Evolutionary conservation across 2,113 vertebrate species (phyloP), one percentile per base, ranked within the genome.

Genomic region (Panurus biarmicus): DNA sequence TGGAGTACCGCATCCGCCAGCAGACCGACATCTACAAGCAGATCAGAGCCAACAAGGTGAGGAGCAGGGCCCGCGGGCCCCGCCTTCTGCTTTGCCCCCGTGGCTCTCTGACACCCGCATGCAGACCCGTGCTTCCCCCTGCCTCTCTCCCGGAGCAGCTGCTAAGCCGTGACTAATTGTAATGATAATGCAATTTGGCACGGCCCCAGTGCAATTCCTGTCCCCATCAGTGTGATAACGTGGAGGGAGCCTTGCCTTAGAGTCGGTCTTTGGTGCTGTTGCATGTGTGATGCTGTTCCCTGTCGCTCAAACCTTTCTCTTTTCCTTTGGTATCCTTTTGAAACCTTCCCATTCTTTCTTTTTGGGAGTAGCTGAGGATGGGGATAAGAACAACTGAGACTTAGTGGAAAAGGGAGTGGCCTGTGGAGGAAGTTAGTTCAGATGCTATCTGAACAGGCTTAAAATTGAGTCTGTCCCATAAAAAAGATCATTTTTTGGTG

Each of bases 1-100:
- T 99, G 98, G 99, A 99, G 94, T 99, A 99, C 96, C 98, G 99
- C 76, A 99, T 99, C 97, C 98, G 99, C 35, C 99, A 99, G 97
- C 99, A 99, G 85, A 99, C 99, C 0, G 99, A 99, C 97, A 99
- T 99, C 94, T 99, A 99, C 98, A 98, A 98, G 83, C 99, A 99
- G 97, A 99, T 99, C 56, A 98, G 99, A 45, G 97, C 98, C 96
- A 98, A 98, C 95, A 99, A 99, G 99, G 99, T 99, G 90, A 93
- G 98, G 36, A 14, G 50, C 48, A 36, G n/a, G n/a, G n/a, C n/a
- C n/a, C n/a, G n/a, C n/a, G n/a, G n/a, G n/a, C n/a, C n/a, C n/a
- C n/a, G n/a, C n/a, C n/a, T 45, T 31, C 36, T 40, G 76, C 76
- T 62, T 36, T 24, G 13, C 64, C 67, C n/a, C n/a, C n/a, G n/a